Base-by-base conservation (phyloP, 2,797 vertebrate species). In the Hydrocynus forskahlii region DNA sequence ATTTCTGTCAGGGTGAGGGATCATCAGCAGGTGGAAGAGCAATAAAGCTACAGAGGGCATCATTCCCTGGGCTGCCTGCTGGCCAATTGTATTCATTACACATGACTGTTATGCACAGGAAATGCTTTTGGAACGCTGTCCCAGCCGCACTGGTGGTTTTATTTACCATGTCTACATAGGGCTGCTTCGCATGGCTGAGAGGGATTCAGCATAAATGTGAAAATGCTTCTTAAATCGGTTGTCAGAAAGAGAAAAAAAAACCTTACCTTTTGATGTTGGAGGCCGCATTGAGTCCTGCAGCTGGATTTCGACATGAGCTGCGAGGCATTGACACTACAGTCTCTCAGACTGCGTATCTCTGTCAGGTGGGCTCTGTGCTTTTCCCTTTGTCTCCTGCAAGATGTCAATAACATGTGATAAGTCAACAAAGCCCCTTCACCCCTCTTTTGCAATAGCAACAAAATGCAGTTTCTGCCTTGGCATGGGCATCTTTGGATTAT, bases 351-450 rank as follows among this genome's bases (percentile, higher is more conserved):
- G 73, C 92, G 93, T 74, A 90, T 92, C 73, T 94, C 94, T 0
- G 92, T 91, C 75, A 95, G 92, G 86, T 95, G 93, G 82, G 92
- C 89, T 86, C 92, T 91, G 72, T 95, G 91, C 88, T 95, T 95
- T 79, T 94, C 93, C 40, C 93, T 82, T 68, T 92, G 93, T 79
- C 79, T 90, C 86, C 90, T 91, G 85, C 55, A 78, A 78, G 23
- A 68, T 23, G 40, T 43, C 52, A 68, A 82, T 72, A 57, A 50
- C 4, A 19, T 67, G 6, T 67, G 64, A 45, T 67, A 67, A 19
- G 35, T 38, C 12, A 19, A 38, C 63, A 19, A 16, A 38, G 54
- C 54, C 17, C 2, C 54, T n/a, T n/a, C 19, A 19, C 10, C 45
- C 17, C 54, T 57, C n/a, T 19, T 7, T 19, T 4, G 21, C 8